These are phyloP conservation scores for Volucella zonaria DNA, from an alignment of 2,888 invertebrate genomes.

Conservation along the genomic window DNA sequence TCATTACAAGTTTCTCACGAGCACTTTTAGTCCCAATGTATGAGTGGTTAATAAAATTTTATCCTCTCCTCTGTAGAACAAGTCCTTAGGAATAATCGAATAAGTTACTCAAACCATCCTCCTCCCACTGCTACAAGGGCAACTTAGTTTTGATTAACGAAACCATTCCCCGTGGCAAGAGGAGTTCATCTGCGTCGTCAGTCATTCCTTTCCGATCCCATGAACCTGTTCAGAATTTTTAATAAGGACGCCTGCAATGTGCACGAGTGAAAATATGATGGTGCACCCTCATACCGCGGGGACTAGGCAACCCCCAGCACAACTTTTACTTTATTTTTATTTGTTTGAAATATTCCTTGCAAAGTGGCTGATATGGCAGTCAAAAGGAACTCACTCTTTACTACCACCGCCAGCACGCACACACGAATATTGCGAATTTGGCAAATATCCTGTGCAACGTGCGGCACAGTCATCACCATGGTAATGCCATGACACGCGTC, in stretches of 20 bases:
- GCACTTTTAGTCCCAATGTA: too few species aligned
- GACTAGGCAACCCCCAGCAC: background rate
- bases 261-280: background rate
- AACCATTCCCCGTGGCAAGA: conserved; percentile 26
- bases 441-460: conserved; percentile 60
- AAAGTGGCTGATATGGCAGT: conserved; percentile 63
- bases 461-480: conserved; percentile 38
- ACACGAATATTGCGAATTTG: conserved; percentile 64
- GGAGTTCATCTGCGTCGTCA: conserved; percentile 44
- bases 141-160: conserved; percentile 67
- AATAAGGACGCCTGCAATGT: conserved; percentile 51
- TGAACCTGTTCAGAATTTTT: conserved; percentile 69
- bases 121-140: conserved; percentile 9
- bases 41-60: too few species aligned
- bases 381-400: conserved; percentile 40
- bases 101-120: conserved; percentile 1
- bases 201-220: conserved; percentile 50
- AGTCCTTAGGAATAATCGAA: conserved; percentile 46
- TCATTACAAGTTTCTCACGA: too few species aligned
- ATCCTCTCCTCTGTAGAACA: conserved; percentile 8
- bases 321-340: conserved; percentile 20
- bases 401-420: conserved; percentile 20
- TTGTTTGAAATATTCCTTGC: conserved; percentile 13
- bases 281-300: conserved; percentile 2
- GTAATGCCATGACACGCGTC: conserved; percentile 58